A percentile compares a stretch with the other conserved stretches of the same genome.
These are phyloP conservation scores for Galeopterus variegatus DNA, from an alignment of 2,113 vertebrate genomes.

Conservation along the genomic window DNA sequence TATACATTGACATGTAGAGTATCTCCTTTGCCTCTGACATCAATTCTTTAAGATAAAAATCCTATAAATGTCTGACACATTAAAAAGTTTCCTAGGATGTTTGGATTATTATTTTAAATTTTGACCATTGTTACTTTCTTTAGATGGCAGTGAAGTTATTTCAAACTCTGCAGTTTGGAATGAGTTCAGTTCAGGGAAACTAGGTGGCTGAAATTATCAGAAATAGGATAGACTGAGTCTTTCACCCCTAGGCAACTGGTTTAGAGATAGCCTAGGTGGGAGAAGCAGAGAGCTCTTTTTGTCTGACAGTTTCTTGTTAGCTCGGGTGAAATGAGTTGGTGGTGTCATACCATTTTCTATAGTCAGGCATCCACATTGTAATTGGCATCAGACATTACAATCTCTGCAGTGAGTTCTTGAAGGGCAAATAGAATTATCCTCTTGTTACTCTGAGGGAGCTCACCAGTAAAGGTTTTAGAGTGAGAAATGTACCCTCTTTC, in stretches of 20 bases:
- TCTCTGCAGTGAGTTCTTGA: conserved; percentile 51
- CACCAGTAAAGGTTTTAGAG: neutral
- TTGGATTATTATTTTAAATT: conserved; percentile 36
- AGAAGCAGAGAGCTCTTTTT: conserved; percentile 28
- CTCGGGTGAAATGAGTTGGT: neutral
- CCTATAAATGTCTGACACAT: neutral
- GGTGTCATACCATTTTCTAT: conserved; percentile 51
- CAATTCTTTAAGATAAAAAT: conserved; percentile 56
- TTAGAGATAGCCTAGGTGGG: conserved; percentile 41
- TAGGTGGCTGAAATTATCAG: conserved; percentile 44
- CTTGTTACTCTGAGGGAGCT: conserved; percentile 14
- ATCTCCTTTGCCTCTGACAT: neutral
- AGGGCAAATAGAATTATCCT: conserved; percentile 51
- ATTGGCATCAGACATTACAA: conserved; percentile 43
- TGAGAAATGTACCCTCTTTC: neutral
- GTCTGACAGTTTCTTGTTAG: conserved; percentile 31
- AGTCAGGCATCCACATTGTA: neutral
- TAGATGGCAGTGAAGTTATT: conserved; percentile 39
- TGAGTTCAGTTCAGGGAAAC: conserved; percentile 33
- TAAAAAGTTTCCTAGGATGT: neutral
- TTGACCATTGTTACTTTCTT: conserved; percentile 49
- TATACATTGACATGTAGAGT: neutral
- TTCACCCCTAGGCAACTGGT: conserved; percentile 48
- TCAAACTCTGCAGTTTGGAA: conserved; percentile 41
- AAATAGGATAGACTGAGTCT: conserved; percentile 55